Conservation (phyloP, 2,797 vertebrate species). For the Myiotriccus ornatus region DNA sequence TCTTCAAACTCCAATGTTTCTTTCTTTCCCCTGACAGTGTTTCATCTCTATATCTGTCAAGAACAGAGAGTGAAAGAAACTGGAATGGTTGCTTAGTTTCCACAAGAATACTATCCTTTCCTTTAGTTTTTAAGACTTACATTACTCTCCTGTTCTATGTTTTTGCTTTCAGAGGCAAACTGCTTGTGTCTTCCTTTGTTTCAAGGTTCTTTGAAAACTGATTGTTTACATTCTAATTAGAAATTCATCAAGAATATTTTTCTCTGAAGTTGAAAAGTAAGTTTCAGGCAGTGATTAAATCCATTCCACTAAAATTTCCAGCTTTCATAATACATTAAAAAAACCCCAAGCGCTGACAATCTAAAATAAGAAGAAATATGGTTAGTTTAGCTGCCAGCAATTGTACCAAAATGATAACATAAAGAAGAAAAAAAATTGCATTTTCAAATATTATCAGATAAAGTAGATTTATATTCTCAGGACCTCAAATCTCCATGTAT, state of each 20-base stretch:
- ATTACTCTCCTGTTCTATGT: background rate
- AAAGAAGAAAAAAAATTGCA: background rate
- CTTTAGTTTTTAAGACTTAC: background rate
- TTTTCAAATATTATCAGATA: background rate
- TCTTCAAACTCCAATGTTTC: background rate
- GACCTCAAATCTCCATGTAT: background rate
- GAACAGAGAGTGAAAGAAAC: background rate
- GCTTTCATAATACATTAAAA: slow-evolving; percentile 51
- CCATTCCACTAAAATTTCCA: background rate
- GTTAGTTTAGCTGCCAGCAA: slow-evolving; percentile 38
- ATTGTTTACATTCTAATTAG: slow-evolving; percentile 1
- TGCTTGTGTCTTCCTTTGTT: background rate
- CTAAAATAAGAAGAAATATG: slow-evolving; percentile 51
- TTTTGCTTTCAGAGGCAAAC: background rate
- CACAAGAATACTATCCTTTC: background rate
- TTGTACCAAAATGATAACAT: slow-evolving; percentile 40
- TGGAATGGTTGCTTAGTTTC: background rate
- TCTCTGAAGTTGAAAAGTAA: background rate
- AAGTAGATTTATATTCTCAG: background rate
- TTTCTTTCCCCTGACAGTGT: background rate
- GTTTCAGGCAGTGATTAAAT: slow-evolving; percentile 32
- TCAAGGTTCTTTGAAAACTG: background rate
- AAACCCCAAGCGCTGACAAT: background rate
- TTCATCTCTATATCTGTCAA: background rate
- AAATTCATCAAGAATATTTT: background rate